Conservation (phyloP, 2,797 vertebrate species). For the Ceryle rudis region DNA sequence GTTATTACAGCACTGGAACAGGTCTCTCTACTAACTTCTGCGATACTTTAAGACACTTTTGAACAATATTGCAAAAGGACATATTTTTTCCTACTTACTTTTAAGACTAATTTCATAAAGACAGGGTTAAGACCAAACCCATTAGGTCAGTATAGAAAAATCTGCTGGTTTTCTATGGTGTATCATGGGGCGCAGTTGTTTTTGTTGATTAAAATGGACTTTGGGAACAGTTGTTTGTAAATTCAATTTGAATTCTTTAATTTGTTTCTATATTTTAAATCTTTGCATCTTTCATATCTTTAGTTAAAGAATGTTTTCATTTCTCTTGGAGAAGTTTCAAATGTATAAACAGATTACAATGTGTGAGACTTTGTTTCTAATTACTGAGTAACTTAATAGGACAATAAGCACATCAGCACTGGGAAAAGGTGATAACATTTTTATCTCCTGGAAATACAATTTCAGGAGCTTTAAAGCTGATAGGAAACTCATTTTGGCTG, state of each 20-base stretch:
- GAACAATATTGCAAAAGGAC: not conserved
- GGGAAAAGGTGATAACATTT: conserved; percentile 49
- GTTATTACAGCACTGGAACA: conserved; percentile 30
- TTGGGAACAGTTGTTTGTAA: not conserved
- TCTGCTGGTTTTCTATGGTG: not conserved
- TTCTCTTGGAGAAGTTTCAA: conserved; percentile 21
- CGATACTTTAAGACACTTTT: not conserved
- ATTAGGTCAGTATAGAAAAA: not conserved
- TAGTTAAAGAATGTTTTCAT: not conserved
- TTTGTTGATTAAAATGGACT: not conserved
- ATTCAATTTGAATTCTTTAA: not conserved
- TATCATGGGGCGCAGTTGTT: not conserved
- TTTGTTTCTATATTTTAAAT: not conserved
- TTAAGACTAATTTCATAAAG: not conserved
- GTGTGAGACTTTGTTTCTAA: conserved; percentile 64
- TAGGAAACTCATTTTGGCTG: not conserved
- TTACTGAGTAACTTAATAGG: conserved; percentile 35
- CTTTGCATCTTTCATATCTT: not conserved
- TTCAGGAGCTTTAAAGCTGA: conserved; percentile 40
- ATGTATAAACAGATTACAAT: conserved; percentile 19
- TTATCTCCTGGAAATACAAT: conserved; percentile 49
- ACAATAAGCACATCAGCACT: conserved; percentile 21
- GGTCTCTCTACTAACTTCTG: conserved; percentile 8
- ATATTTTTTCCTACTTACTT: not conserved
- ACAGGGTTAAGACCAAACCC: not conserved